Percentiles rank a stretch among this genome's conserved stretches.
These are phyloP conservation scores for Drosophila persimilis DNA, from an alignment of 1,140 invertebrate species.

Conservation along the genomic window DNA sequence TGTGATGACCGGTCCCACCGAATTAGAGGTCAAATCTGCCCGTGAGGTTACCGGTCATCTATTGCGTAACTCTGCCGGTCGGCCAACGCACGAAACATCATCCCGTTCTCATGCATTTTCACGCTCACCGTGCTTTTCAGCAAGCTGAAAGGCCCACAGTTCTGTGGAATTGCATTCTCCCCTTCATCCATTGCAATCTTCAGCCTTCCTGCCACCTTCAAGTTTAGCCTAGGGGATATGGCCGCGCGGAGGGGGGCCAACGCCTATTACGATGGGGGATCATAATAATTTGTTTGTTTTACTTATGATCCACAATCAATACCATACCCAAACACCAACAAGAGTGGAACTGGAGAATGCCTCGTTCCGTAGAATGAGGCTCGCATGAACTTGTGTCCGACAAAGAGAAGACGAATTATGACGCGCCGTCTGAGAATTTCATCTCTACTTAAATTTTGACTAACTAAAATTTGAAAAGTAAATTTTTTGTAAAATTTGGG, in stretches of 20 bases:
- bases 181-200: not conserved
- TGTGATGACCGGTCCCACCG: slow-evolving; percentile 88
- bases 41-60: slow-evolving; percentile 88
- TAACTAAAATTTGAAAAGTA: no score
- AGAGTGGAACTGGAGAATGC: no score
- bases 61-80: slow-evolving; percentile 88
- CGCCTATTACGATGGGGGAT: slow-evolving; percentile 83
- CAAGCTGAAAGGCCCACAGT: slow-evolving; percentile 84
- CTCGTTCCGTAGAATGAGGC: no score
- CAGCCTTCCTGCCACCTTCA: slow-evolving; percentile 86
- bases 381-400: no score
- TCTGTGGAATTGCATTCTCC: not conserved
- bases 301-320: no score
- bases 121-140: slow-evolving; percentile 90
- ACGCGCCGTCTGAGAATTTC: no score
- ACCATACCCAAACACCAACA: no score
- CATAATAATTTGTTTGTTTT: no score
- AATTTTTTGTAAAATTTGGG: no score
- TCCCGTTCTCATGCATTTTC: slow-evolving; percentile 96
- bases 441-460: no score
- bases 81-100: slow-evolving; percentile 96
- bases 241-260: no score
- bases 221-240: slow-evolving; percentile 95
- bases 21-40: slow-evolving; percentile 86
- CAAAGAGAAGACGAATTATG: no score